Base-by-base conservation (phyloP, 2,888 invertebrate species). In the Caenorhabditis afra region DNA sequence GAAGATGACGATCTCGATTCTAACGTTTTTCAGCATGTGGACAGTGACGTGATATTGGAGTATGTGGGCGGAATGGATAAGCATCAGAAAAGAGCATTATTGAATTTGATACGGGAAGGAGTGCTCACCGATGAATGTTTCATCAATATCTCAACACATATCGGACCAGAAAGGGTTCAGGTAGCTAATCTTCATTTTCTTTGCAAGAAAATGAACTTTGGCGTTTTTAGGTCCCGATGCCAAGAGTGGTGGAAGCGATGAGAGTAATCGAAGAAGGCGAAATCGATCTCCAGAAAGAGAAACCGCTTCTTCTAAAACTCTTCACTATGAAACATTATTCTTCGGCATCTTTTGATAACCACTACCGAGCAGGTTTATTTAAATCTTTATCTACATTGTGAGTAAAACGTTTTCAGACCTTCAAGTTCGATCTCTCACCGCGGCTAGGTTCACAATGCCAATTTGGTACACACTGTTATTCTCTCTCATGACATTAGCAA, bases 201-300 rank as follows among this genome's bases (percentile, higher is more conserved):
- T n/a, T n/a, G n/a, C n/a, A n/a, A n/a, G n/a, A n/a, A n/a, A 41
- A 14, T 23, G 67, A 52, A 12, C 29, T 45, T 16, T 47, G 74
- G n/a, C n/a, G n/a, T n/a, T n/a, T n/a, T 74, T 37, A 85, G 86
- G 82, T 86, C 18, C 85, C 87, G 1, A 86, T 87, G 85, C 76
- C 80, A 49, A 66, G 82, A 57, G 86, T 86, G 0, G 82, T 87
- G 0, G 83, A 85, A 20, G 81, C 82, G 7, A 76, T 87, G 66
- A 47, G 77, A 23, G 68, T 79, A 23, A 64, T 75, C 20, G 84
- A 87, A 67, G 59, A 53, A 18, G 67, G 70, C 3, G 67, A 82
- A 45, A 37, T 50, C 14, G 79, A 75, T 10, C 47, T 78, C 10
- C 70, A 81, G 37, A 64, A 81, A 35, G 61, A 71, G 50, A 77